Conservation (phyloP, 2,797 vertebrate genomes). For the Melanotaenia trifasciata region DNA sequence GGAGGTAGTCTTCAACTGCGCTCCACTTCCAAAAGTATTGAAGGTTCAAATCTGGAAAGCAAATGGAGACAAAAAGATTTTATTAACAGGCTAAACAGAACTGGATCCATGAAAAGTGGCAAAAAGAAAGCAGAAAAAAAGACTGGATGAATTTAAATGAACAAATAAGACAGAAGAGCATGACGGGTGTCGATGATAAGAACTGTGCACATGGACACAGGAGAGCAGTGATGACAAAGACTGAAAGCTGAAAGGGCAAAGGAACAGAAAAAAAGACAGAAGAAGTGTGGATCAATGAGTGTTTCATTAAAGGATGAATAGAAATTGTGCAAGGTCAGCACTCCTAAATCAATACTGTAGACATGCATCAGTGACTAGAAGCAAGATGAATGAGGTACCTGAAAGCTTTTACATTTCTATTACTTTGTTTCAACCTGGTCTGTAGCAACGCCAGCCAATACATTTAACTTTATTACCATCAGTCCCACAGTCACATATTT, state of each 20-base stretch:
- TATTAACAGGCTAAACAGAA: too few species aligned
- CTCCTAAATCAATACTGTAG: conserved; percentile 53
- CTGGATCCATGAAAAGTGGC: not conserved
- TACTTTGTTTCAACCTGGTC: conserved; percentile 45
- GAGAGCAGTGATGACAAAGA: conserved; percentile 20
- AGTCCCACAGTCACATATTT: conserved; percentile 37
- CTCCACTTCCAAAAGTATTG: conserved; percentile 87
- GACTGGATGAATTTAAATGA: conserved; percentile 1
- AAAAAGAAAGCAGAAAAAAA: not conserved
- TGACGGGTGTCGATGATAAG: conserved; percentile 4
- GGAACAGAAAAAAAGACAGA: conserved; percentile 6
- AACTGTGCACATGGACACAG: conserved; percentile 6
- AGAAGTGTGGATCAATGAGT: conserved; percentile 13
- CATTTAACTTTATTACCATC: conserved; percentile 47
- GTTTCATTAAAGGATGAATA: conserved; percentile 57
- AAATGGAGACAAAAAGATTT: conserved; percentile 1
- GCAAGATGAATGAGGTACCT: conserved; percentile 53
- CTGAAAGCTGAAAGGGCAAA: conserved; percentile 8
- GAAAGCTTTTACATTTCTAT: conserved; percentile 64
- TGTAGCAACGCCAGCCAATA: conserved; percentile 11
- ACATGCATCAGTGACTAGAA: conserved; percentile 43
- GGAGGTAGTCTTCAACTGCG: conserved; percentile 85
- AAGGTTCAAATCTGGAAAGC: conserved; percentile 78
- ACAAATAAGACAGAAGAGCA: conserved; percentile 9
- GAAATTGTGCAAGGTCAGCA: conserved; percentile 62